Evolutionary conservation across 2,113 vertebrate genomes (phyloP).

Genomic region (Phrynocephalus versicolor): DNA sequence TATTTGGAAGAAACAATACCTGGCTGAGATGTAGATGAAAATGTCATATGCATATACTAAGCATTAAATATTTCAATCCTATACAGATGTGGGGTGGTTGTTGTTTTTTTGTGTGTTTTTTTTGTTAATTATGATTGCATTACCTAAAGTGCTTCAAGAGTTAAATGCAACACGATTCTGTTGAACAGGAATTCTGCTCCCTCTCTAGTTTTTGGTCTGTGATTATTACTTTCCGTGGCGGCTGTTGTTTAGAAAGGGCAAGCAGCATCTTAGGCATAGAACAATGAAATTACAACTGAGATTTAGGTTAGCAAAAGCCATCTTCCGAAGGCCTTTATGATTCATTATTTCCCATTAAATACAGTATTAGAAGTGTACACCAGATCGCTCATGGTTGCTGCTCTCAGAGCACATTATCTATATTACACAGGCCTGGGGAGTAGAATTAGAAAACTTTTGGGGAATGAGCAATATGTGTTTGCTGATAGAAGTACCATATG

Average conservation of each 20-base stretch:
- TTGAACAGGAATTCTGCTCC: conserved; percentile 66
- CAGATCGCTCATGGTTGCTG: conserved; percentile 85
- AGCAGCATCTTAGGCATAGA: conserved; percentile 84
- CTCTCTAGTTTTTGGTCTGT: conserved; percentile 73
- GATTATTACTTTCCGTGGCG: conserved; percentile 81
- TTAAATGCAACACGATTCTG: conserved; percentile 78
- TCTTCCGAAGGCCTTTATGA: conserved; percentile 86
- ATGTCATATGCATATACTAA: too few relatives aligned
- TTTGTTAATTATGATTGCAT: conserved; percentile 23
- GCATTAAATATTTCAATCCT: conserved; percentile 38
- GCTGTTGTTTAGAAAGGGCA: conserved; percentile 84
- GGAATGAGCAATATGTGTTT: conserved; percentile 89
- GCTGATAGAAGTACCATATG: conserved; percentile 89
- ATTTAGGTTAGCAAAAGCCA: conserved; percentile 85
- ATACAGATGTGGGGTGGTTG: conserved; percentile 26
- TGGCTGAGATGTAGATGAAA: background rate
- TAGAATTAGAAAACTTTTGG: conserved; percentile 90
- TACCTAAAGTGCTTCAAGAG: conserved; percentile 73
- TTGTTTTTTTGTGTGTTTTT: too few relatives aligned
- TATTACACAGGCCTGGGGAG: conserved; percentile 88
- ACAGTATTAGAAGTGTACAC: conserved; percentile 89
- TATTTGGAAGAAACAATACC: conserved; percentile 35
- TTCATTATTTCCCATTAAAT: conserved; percentile 91
- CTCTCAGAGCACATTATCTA: conserved; percentile 86
- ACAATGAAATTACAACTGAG: conserved; percentile 90